phyloP scores from a whole-genome alignment of 2,113 vertebrate species.

The Vireo altiloquus region DNA sequence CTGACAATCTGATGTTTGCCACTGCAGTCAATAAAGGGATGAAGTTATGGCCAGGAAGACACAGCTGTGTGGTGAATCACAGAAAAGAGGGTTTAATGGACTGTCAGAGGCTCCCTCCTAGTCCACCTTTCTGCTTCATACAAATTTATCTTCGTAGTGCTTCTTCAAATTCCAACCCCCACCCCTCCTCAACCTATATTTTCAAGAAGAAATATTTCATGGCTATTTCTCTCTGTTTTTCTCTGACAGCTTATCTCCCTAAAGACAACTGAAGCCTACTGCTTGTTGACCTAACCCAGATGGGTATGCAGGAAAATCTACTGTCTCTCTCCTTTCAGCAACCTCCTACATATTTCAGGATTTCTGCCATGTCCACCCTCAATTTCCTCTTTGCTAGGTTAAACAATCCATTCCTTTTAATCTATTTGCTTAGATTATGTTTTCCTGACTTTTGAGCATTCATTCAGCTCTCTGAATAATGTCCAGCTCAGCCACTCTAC shows the following conservation, averaged over 20 bases:
- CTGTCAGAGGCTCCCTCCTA: background rate
- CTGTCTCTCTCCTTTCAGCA: conserved; percentile 16
- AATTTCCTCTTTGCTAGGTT: conserved; percentile 44
- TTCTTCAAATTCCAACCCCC: background rate
- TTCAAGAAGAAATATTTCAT: background rate
- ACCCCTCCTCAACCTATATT: background rate
- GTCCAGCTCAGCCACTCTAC: background rate
- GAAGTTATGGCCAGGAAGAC: background rate
- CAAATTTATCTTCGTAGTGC: background rate
- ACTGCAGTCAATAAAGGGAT: background rate
- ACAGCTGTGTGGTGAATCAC: background rate
- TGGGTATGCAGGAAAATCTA: conserved; percentile 10
- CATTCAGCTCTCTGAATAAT: background rate
- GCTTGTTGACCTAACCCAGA: conserved; percentile 48
- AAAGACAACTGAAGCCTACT: background rate
- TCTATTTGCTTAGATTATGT: background rate
- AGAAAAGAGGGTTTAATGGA: background rate
- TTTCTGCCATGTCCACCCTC: conserved; percentile 14
- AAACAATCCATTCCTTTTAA: conserved; percentile 19
- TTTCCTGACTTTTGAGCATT: background rate
- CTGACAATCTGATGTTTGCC: background rate
- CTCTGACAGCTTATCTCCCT: background rate
- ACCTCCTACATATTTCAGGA: conserved; percentile 29
- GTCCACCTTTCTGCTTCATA: background rate
- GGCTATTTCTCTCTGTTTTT: background rate